Percentiles rank a stretch among this genome's conserved stretches.
These are phyloP conservation scores for Hylaeus volcanicus DNA, from an alignment of 1,140 invertebrate species.

Conservation along the genomic window DNA sequence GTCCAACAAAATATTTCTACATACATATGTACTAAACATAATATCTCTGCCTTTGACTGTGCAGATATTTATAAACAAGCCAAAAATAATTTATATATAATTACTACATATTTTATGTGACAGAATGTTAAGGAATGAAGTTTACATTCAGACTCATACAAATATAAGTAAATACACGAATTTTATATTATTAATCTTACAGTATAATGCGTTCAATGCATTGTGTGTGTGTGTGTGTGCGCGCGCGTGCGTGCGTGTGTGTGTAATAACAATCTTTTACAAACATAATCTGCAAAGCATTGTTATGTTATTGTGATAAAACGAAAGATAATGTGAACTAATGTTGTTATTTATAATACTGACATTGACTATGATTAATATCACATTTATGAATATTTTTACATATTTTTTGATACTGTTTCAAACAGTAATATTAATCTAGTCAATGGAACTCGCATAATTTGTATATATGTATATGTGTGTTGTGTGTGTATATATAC, in stretches of 20 bases:
- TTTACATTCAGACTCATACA: background rate
- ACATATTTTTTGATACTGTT: constrained; percentile 29
- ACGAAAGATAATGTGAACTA: constrained; percentile 30
- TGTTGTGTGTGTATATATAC: background rate
- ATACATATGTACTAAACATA: constrained; percentile 31
- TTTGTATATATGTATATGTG: background rate
- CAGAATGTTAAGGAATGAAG: constrained; percentile 26
- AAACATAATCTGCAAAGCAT: constrained; percentile 25
- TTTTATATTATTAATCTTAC: constrained; percentile 50
- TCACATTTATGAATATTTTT: constrained; percentile 50
- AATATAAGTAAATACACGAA: constrained; percentile 40
- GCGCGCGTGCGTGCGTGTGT: background rate
- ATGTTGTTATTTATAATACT: constrained; percentile 38
- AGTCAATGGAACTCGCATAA: constrained; percentile 24
- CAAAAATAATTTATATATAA: constrained; percentile 17
- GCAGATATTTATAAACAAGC: constrained; percentile 27
- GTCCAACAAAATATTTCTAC: constrained; percentile 1
- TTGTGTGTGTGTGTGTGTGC: no score
- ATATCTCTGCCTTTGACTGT: constrained; percentile 27
- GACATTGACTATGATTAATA: constrained; percentile 55
- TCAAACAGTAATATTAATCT: constrained; percentile 52
- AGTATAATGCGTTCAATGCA: constrained; percentile 23
- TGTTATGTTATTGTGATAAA: constrained; percentile 43
- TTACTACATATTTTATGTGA: background rate
- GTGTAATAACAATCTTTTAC: constrained; percentile 40